These are phyloP conservation scores for Cataglyphis cursor DNA, from an alignment of 2,888 invertebrate genomes.

Conservation along the genomic window DNA sequence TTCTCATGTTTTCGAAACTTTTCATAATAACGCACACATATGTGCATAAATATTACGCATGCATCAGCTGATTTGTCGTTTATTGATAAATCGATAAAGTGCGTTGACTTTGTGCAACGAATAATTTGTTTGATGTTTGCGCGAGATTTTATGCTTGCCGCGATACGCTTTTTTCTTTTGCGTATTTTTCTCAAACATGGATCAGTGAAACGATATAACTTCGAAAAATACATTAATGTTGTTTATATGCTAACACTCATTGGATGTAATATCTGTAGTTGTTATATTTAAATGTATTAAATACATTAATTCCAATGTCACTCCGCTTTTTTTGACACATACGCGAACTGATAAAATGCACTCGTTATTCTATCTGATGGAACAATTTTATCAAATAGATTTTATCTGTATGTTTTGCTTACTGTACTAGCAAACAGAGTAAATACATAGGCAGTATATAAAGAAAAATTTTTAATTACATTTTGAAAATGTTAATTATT, in stretches of 20 bases:
- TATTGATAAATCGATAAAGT: conserved; percentile 42
- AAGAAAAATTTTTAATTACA: background rate
- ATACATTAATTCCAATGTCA: background rate
- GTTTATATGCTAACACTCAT: background rate
- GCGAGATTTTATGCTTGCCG: background rate
- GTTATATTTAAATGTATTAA: conserved; percentile 28
- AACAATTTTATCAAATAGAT: conserved; percentile 13
- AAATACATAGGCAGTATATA: background rate
- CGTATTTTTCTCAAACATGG: background rate
- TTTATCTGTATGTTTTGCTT: background rate
- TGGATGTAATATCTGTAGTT: conserved; percentile 1
- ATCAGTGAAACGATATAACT: background rate
- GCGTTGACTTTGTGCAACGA: conserved; percentile 18
- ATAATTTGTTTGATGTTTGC: conserved; percentile 27
- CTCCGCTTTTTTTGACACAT: background rate
- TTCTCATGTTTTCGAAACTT: conserved; percentile 19
- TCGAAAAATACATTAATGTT: conserved; percentile 23
- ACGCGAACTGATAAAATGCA: conserved; percentile 7
- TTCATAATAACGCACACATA: conserved; percentile 6
- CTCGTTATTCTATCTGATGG: background rate
- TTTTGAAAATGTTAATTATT: conserved; percentile 21
- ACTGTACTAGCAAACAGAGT: background rate
- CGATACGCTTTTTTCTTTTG: background rate
- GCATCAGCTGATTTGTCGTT: conserved; percentile 27
- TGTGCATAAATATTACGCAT: background rate